Evolutionary conservation across 2,113 vertebrate genomes (phyloP), one percentile per base, ranked within the genome.

Genomic region (Ochotona princeps): DNA sequence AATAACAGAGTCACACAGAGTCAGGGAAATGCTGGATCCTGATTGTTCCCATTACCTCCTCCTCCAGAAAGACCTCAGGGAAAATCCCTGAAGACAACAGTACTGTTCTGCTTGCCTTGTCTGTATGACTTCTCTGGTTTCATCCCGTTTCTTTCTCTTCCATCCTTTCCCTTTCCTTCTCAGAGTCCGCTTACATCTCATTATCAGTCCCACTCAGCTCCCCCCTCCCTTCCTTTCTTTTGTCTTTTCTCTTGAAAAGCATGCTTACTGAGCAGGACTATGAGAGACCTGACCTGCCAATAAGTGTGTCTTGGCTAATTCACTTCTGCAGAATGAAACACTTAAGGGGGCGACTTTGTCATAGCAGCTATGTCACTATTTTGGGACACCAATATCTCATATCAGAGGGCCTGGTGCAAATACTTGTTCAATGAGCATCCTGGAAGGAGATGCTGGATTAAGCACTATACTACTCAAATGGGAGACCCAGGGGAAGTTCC

Each of bases 41-140:
- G 8, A 54, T 2, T 12, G 17, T 17, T 30, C 61, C 35, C 61
- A 30, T 18, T n/a, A 61, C 1, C 17, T 44, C 57, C 65, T 63
- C 38, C 10, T 26, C 26, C 63, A 47, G 5, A 7, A 32, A 78
- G 54, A 5, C 21, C 11, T 2, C 54, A 57, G 13, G n/a, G 38
- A 51, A 83, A 87, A 26, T 49, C n/a, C 20, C 2, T 2, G 2
- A 15, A 44, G n/a, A 3, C 21, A 23, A 7, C 21, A 35, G 47
- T 49, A 8, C 18, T 65, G 26, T n/a, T 30, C 8, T 21, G 0
- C 26, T 30, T 20, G 26, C 28, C 32, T 57, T 20, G 10, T 35
- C 13, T 7, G 30, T 0, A 1, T 61, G 60, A 47, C 1, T 14
- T 30, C 32, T 5, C 0, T 0, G 13, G 10, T 84, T 79, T 78